Conservation (phyloP, 2,888 invertebrate species). For the Pilophorus perplexus region DNA sequence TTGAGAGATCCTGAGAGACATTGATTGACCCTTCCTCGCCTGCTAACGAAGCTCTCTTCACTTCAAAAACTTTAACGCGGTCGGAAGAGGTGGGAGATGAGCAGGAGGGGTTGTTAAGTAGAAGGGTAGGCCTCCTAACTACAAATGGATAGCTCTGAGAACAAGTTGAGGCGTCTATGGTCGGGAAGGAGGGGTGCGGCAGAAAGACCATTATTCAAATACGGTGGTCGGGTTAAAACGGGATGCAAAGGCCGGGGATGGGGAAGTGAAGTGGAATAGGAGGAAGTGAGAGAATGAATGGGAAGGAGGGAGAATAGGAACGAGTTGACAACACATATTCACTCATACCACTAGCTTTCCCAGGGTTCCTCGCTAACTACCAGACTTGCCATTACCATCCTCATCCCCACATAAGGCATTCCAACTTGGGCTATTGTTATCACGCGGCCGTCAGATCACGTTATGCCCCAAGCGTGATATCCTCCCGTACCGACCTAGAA, state of each 20-base stretch:
- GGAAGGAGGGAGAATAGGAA: not conserved
- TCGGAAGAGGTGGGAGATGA: not conserved
- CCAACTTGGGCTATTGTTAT: no score
- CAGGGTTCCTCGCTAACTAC: not conserved
- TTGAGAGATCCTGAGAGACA: slow-evolving; percentile 5
- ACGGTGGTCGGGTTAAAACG: slow-evolving; percentile 13
- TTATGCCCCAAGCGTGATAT: no score
- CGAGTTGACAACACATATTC: slow-evolving; percentile 26
- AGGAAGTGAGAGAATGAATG: not conserved
- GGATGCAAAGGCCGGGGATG: not conserved
- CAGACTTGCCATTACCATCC: no score
- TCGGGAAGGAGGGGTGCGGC: not conserved
- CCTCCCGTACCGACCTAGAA: no score
- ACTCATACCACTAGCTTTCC: not conserved
- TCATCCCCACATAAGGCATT: no score
- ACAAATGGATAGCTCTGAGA: slow-evolving; percentile 27
- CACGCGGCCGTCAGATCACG: no score
- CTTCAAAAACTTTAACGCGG: slow-evolving; percentile 25
- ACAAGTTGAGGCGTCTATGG: slow-evolving; percentile 6
- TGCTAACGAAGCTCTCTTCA: slow-evolving; percentile 17
- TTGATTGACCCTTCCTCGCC: slow-evolving; percentile 23
- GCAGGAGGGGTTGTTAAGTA: slow-evolving; percentile 8
- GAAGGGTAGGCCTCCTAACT: slow-evolving; percentile 1
- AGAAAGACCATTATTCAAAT: slow-evolving; percentile 36
- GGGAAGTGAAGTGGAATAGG: not conserved